These are phyloP conservation scores for Hofmannophila pseudospretella DNA, from an alignment of 2,888 invertebrate genomes.

Conservation along the genomic window DNA sequence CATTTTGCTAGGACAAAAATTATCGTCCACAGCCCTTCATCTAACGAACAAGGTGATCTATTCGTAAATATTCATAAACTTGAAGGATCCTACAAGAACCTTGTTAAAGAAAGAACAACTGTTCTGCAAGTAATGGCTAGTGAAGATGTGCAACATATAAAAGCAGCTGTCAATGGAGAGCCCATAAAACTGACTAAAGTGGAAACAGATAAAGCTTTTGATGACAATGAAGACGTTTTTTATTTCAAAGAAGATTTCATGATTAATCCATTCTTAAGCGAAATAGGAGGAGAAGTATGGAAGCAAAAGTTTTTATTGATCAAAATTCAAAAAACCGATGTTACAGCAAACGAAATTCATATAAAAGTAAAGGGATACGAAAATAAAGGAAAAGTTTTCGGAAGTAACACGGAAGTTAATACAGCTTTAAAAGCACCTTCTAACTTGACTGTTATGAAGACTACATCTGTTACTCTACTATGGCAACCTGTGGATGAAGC, in stretches of 20 bases:
- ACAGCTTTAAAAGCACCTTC: conserved; percentile 28
- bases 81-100: conserved; percentile 42
- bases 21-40: conserved; percentile 31
- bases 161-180: conserved; percentile 43
- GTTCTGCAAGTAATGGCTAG: conserved; percentile 51
- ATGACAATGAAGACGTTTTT: conserved; percentile 39
- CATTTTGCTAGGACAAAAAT: conserved; percentile 45
- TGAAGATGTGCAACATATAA: conserved; percentile 33
- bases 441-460: conserved; percentile 29
- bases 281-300: conserved; percentile 22
- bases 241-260: conserved; percentile 42
- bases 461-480: conserved; percentile 35
- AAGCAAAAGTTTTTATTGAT: conserved; percentile 48
- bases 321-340: conserved; percentile 46
- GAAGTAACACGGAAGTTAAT: conserved; percentile 24
- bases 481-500: conserved; percentile 38
- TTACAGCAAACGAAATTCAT: conserved; percentile 43
- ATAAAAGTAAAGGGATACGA: conserved; percentile 48
- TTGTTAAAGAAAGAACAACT: conserved; percentile 47
- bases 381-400: conserved; percentile 34
- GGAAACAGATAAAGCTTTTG: conserved; percentile 41
- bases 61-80: conserved; percentile 47
- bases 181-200: conserved; percentile 34
- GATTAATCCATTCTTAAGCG: conserved; percentile 46
- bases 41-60: conserved; percentile 38